Evolutionary conservation across 1,140 invertebrate genomes (phyloP).

Genomic region (Heliconius eleuchia): DNA sequence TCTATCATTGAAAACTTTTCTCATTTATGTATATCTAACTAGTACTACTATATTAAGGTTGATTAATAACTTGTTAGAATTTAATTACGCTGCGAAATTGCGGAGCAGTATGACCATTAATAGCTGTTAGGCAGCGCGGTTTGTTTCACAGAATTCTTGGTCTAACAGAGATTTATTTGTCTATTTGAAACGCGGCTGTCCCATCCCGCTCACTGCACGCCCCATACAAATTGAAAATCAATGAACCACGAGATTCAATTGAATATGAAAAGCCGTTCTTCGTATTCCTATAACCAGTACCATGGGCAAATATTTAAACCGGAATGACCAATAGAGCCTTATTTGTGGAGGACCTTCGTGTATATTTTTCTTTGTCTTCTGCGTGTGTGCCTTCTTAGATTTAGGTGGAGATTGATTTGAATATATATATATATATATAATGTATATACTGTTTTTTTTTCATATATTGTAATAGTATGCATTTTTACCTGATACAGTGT

Average conservation of each 20-base stretch:
- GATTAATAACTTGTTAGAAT: slow-evolving; percentile 19
- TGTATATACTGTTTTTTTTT: neutral
- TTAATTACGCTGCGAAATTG: slow-evolving; percentile 24
- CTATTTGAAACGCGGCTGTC: slow-evolving; percentile 55
- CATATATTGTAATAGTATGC: no score
- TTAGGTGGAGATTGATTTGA: neutral
- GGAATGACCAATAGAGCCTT: slow-evolving; percentile 15
- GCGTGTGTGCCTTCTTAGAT: neutral
- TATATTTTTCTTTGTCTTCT: slow-evolving; percentile 7
- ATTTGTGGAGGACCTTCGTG: neutral
- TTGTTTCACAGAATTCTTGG: slow-evolving; percentile 40
- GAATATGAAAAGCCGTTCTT: slow-evolving; percentile 80
- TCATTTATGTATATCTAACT: no score
- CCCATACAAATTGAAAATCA: slow-evolving; percentile 81
- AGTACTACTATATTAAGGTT: neutral
- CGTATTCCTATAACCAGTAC: slow-evolving; percentile 37
- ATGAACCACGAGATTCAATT: slow-evolving; percentile 82
- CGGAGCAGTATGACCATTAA: slow-evolving; percentile 25
- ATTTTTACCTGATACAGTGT: no score
- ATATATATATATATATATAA: neutral
- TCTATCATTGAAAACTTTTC: no score
- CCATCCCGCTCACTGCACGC: slow-evolving; percentile 48
- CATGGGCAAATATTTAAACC: slow-evolving; percentile 39
- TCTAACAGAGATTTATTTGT: slow-evolving; percentile 60
- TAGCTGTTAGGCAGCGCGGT: slow-evolving; percentile 33